Evolutionary conservation across 1,140 invertebrate species (phyloP).

Genomic region (Anastrepha obliqua): DNA sequence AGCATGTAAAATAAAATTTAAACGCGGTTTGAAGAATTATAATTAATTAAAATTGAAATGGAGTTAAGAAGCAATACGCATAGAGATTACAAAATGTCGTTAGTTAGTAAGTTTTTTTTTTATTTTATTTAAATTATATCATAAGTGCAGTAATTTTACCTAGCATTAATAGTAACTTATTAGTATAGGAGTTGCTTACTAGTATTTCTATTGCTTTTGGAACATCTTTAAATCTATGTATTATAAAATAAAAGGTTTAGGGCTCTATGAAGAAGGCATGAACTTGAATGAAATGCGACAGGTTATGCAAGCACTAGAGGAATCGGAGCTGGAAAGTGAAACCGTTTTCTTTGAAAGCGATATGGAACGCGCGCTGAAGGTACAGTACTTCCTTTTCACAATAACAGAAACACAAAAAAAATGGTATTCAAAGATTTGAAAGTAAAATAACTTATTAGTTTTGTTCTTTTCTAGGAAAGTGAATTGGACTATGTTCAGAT

Average conservation of each 20-base stretch:
- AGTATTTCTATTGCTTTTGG: not conserved
- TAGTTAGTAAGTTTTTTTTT: not conserved
- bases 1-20: no score
- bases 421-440: no score
- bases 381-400: not conserved
- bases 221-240: no score
- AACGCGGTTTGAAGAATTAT: no score
- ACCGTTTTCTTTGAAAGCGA: slow-evolving; percentile 33
- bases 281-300: slow-evolving; percentile 63
- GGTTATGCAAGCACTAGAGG: slow-evolving; percentile 60
- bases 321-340: slow-evolving; percentile 54
- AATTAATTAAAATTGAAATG: not conserved
- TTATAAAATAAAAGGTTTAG: slow-evolving; percentile 52
- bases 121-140: not conserved
- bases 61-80: not conserved
- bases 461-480: not conserved
- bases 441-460: no score
- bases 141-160: not conserved
- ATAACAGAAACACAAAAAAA: not conserved
- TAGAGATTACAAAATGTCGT: not conserved
- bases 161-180: no score
- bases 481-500: not conserved
- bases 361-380: slow-evolving; percentile 53
- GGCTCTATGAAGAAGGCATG: slow-evolving; percentile 65
- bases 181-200: no score